These are phyloP conservation scores for Colletes latitarsis DNA, from an alignment of 1,140 invertebrate species.

Conservation along the genomic window DNA sequence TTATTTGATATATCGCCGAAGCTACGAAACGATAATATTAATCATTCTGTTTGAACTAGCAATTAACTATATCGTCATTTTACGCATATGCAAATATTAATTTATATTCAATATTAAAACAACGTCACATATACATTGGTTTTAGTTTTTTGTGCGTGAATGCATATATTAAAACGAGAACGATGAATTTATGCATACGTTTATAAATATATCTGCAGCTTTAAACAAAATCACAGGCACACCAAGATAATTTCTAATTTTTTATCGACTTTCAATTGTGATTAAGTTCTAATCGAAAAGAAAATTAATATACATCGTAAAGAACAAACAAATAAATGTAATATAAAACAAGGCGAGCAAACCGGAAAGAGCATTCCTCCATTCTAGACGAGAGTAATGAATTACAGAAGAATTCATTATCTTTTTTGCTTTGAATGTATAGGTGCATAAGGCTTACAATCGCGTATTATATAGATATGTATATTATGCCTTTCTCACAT, in stretches of 20 bases:
- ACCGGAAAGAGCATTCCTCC: background rate
- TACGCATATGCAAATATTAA: background rate
- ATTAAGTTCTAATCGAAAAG: background rate
- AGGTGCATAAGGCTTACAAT: slow-evolving; percentile 2
- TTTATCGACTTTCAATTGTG: background rate
- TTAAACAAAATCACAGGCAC: background rate
- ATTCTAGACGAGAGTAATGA: slow-evolving; percentile 14
- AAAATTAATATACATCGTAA: background rate
- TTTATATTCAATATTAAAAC: background rate
- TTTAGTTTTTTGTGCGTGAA: background rate
- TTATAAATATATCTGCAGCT: background rate
- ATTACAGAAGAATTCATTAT: slow-evolving; percentile 56
- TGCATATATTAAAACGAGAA: background rate
- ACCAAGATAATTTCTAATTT: background rate
- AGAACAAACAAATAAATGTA: background rate
- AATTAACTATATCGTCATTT: background rate
- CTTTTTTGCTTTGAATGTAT: slow-evolving; percentile 51
- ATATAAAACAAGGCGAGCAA: too few species aligned
- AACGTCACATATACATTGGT: background rate
- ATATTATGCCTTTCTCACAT: slow-evolving; percentile 2
- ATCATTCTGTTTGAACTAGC: background rate
- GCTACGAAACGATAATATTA: background rate
- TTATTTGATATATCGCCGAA: background rate
- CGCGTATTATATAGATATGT: slow-evolving; percentile 8
- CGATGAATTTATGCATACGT: background rate